Evolutionary conservation across 2,797 vertebrate species (phyloP).

Genomic region (Gorsachius magnificus): DNA sequence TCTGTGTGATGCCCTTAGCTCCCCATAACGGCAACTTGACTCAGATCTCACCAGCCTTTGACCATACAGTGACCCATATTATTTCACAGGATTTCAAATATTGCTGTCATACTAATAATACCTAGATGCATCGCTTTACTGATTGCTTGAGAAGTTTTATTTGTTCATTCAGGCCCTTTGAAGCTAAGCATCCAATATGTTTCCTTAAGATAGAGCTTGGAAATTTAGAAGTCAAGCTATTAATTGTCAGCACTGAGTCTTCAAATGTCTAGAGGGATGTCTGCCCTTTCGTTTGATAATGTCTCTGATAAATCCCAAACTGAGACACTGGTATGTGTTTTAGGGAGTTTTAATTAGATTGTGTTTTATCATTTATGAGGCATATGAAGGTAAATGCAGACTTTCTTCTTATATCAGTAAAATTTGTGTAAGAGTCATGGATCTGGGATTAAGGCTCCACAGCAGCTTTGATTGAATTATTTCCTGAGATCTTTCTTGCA

Average conservation of each 20-base stretch:
- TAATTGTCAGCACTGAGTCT: conserved; percentile 10
- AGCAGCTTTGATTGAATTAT: conserved; percentile 26
- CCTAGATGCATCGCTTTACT: not conserved
- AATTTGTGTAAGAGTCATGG: not conserved
- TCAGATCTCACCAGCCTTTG: conserved; percentile 14
- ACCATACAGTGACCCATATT: not conserved
- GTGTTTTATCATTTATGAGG: conserved; percentile 29
- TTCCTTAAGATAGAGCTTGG: not conserved
- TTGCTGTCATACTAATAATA: not conserved
- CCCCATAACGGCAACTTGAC: not conserved
- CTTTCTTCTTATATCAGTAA: not conserved
- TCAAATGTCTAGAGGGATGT: conserved; percentile 4
- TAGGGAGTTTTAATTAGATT: conserved; percentile 40
- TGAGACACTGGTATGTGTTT: not conserved
- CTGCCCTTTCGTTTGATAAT: conserved; percentile 24
- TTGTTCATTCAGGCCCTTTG: conserved; percentile 8
- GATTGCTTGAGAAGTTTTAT: not conserved
- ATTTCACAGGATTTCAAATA: not conserved
- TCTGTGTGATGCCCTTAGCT: not conserved
- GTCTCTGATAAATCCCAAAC: conserved; percentile 37
- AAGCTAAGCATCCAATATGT: not conserved
- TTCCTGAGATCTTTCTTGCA: not conserved
- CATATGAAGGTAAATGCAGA: not conserved
- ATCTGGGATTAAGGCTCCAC: conserved; percentile 3
- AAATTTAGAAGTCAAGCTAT: conserved; percentile 44